phyloP scores from a whole-genome alignment of 2,113 vertebrate species.

The Mixornis gularis region DNA sequence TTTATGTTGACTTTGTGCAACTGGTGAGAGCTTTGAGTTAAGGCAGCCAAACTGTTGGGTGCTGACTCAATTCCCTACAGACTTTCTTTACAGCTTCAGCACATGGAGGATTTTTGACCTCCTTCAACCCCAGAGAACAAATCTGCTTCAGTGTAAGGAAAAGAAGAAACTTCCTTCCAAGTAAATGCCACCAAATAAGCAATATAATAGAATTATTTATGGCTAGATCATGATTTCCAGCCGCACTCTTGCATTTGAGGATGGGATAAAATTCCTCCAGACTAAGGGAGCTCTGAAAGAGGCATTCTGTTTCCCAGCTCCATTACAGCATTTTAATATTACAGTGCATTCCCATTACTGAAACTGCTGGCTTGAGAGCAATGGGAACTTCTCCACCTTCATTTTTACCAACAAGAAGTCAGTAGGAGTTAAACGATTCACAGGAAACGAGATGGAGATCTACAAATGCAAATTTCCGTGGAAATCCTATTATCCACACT shows the following conservation, averaged over 20 bases:
- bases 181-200: constrained; percentile 24
- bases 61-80: not conserved
- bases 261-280: constrained; percentile 19
- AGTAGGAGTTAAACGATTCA: not conserved
- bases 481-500: not conserved
- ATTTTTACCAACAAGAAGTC: not conserved
- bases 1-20: not conserved
- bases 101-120: not conserved
- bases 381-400: constrained; percentile 7
- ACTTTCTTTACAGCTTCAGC: not conserved
- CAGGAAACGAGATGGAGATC: not conserved
- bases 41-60: not conserved
- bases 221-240: not conserved
- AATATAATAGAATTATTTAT: constrained; percentile 15
- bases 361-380: not conserved
- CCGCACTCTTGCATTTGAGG: not conserved
- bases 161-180: constrained; percentile 14
- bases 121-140: not conserved
- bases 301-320: not conserved
- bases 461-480: not conserved
- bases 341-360: not conserved
- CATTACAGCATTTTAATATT: constrained; percentile 3
- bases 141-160: not conserved
- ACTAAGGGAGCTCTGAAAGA: not conserved
- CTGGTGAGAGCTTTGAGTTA: not conserved